Percentiles rank a stretch among this genome's conserved stretches.
phyloP scores from a whole-genome alignment of 2,797 vertebrate genomes.

The Lepus townsendii region DNA sequence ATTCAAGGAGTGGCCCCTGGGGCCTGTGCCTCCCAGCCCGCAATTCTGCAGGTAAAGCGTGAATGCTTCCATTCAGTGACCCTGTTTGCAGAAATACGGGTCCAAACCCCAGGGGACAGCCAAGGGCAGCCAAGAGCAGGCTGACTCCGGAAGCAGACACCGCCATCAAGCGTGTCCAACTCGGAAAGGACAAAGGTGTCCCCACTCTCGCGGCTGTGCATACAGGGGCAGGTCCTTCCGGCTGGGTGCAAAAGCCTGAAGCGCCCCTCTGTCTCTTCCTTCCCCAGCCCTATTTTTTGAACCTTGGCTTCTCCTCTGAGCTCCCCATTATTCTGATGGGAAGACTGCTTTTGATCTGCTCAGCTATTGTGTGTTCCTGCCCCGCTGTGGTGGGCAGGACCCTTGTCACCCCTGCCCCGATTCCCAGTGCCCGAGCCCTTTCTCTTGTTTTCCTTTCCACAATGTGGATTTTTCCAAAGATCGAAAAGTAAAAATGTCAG shows the following conservation, averaged over 20 bases:
- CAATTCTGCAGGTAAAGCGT: not conserved
- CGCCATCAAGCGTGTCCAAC: not conserved
- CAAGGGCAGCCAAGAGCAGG: not conserved
- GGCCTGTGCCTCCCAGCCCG: not conserved
- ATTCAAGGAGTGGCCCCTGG: not conserved
- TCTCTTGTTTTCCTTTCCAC: not conserved
- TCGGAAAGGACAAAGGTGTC: not conserved
- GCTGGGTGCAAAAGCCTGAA: not conserved
- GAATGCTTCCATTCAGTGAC: not conserved
- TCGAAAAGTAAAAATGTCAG: not conserved
- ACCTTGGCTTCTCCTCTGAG: not conserved
- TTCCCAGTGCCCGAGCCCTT: not conserved
- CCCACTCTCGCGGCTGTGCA: not conserved
- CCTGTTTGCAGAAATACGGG: not conserved
- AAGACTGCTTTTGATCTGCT: not conserved
- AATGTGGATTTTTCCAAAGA: not conserved
- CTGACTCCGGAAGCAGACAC: not conserved
- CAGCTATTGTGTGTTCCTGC: not conserved
- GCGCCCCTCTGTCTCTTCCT: not conserved
- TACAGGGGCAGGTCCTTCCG: not conserved
- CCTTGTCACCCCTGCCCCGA: not conserved
- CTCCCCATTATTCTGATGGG: not conserved
- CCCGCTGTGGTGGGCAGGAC: not conserved
- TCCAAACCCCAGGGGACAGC: not conserved
- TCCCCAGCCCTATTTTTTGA: no score